phyloP scores from a whole-genome alignment of 2,888 invertebrate genomes.

The Eilema caniola region DNA sequence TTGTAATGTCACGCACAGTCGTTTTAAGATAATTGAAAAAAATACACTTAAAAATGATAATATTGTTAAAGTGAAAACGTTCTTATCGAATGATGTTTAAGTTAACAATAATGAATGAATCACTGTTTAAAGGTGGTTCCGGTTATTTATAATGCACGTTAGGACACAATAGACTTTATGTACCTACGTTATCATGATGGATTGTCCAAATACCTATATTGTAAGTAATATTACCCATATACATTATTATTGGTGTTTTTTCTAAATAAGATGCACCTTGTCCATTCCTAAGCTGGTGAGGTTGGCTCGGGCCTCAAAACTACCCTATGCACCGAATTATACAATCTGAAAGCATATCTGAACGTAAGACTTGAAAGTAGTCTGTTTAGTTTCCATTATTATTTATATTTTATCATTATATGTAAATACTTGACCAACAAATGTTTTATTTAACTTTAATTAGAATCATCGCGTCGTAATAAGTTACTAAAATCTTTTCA shows the following conservation, averaged over 20 bases:
- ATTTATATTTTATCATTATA: neutral
- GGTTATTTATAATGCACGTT: neutral
- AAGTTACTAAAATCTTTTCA: no score
- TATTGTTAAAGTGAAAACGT: neutral
- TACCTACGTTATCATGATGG: constrained; percentile 6
- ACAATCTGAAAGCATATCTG: neutral
- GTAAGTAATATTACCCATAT: neutral
- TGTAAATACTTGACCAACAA: no score
- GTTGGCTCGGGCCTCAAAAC: neutral
- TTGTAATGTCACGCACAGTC: constrained; percentile 70
- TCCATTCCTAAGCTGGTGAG: neutral
- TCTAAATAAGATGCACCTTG: neutral
- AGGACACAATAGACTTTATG: neutral
- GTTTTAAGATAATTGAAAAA: constrained; percentile 30
- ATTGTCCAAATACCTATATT: neutral
- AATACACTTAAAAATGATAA: neutral
- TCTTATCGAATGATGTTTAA: neutral
- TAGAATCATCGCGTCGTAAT: neutral
- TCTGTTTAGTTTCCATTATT: neutral
- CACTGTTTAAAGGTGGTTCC: constrained; percentile 1
- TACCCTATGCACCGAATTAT: neutral
- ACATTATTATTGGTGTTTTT: no score
- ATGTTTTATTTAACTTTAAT: no score
- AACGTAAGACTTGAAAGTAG: neutral
- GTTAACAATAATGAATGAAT: constrained; percentile 5